These are phyloP conservation scores for Drosophila meridionalis DNA, from an alignment of 2,888 invertebrate genomes.

Conservation along the genomic window DNA sequence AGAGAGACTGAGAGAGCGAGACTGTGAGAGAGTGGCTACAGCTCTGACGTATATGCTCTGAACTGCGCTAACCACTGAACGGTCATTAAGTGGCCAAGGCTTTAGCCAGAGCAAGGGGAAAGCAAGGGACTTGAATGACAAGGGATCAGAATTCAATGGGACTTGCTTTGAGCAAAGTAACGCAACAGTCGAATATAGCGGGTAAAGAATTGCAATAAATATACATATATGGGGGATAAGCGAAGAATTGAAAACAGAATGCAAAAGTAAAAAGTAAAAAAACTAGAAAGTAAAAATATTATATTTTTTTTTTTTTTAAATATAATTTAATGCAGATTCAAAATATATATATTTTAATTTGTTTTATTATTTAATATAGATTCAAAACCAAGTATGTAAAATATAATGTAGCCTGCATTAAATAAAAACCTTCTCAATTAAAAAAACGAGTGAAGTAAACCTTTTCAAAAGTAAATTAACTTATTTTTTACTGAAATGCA, in stretches of 20 bases:
- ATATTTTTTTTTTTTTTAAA: too few relatives aligned
- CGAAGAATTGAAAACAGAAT: not conserved
- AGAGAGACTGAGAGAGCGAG: not conserved
- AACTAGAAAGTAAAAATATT: not conserved
- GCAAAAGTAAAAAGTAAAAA: not conserved
- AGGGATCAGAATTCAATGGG: conserved; percentile 26
- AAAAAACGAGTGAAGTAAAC: too few relatives aligned
- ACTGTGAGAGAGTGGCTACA: not conserved
- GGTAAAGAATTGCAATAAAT: not conserved
- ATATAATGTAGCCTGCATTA: too few relatives aligned
- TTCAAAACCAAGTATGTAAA: too few relatives aligned
- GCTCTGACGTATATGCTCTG: conserved; percentile 25
- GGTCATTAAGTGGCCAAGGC: conserved; percentile 78
- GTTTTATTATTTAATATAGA: too few relatives aligned
- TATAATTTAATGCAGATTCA: too few relatives aligned
- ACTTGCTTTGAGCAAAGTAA: not conserved
- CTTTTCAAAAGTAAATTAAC: too few relatives aligned
- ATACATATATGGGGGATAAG: not conserved
- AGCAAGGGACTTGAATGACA: conserved; percentile 3
- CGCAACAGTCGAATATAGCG: not conserved
- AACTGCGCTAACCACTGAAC: conserved; percentile 68
- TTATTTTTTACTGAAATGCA: too few relatives aligned
- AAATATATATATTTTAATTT: too few relatives aligned
- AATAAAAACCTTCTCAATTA: too few relatives aligned
- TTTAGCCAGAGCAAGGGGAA: conserved; percentile 24